Percentiles rank a stretch among this genome's conserved stretches.
Conservation (phyloP, 2,113 vertebrate species). For the Egretta garzetta region DNA sequence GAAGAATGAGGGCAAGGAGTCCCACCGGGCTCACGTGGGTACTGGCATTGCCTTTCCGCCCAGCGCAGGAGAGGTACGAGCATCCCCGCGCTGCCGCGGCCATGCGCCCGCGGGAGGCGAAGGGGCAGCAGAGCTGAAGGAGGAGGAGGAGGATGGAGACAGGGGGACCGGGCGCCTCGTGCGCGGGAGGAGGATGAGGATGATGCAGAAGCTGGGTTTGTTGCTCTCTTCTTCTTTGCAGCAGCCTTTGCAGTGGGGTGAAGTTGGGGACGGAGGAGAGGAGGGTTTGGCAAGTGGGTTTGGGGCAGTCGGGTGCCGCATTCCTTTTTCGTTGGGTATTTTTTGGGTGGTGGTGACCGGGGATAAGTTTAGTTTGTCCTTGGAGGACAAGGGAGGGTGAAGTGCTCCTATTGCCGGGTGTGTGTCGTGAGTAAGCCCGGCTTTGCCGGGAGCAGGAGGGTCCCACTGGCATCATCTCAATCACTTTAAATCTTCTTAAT, state of each 20-base stretch:
- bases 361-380: background rate
- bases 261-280: background rate
- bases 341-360: background rate
- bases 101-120: background rate
- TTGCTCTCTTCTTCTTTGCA: background rate
- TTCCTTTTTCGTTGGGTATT: rapidly evolving
- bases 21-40: constrained; percentile 68
- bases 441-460: rapidly evolving
- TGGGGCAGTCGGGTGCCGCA: rapidly evolving
- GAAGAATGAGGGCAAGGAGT: constrained; percentile 68
- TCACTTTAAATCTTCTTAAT: background rate
- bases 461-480: background rate
- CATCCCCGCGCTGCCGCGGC: background rate
- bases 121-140: background rate
- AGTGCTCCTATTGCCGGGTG: rapidly evolving
- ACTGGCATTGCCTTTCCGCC: constrained; percentile 18
- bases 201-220: constrained; percentile 14
- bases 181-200: background rate
- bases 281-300: background rate
- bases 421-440: rapidly evolving
- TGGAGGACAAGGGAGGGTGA: background rate
- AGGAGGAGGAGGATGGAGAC: background rate
- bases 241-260: rapidly evolving
- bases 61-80: background rate
- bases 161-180: background rate